These are phyloP conservation scores for Brotula barbata DNA, from an alignment of 2,797 vertebrate species.

Conservation along the genomic window DNA sequence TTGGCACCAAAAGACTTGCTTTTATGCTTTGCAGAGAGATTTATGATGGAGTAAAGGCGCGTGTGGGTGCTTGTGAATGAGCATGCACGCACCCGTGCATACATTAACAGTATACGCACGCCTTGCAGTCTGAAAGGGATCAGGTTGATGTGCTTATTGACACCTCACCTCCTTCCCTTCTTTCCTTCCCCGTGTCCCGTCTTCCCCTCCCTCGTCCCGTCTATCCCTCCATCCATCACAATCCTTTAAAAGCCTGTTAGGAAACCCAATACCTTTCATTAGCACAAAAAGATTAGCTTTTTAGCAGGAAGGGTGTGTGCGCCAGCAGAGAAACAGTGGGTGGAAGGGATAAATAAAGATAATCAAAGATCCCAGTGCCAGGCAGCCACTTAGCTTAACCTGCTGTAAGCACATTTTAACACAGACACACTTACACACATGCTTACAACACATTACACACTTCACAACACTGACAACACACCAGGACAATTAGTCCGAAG, in stretches of 20 bases:
- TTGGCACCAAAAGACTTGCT: constrained; percentile 72
- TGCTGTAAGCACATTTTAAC: constrained; percentile 39
- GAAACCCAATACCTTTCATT: constrained; percentile 79
- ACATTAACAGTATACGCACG: constrained; percentile 57
- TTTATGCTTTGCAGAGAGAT: constrained; percentile 70
- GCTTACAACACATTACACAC: constrained; percentile 44
- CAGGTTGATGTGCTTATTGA: constrained; percentile 74
- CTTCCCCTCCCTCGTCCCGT: constrained; percentile 52
- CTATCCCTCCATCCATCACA: constrained; percentile 73
- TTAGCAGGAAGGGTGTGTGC: constrained; percentile 53
- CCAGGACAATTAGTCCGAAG: constrained; percentile 21
- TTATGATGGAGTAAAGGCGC: constrained; percentile 59
- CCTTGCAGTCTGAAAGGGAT: constrained; percentile 58
- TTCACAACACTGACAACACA: constrained; percentile 16
- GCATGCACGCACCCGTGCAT: constrained; percentile 47
- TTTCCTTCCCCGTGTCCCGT: constrained; percentile 37
- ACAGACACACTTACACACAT: constrained; percentile 29
- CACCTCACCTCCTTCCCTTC: constrained; percentile 62
- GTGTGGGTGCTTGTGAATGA: constrained; percentile 28
- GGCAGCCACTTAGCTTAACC: constrained; percentile 67
- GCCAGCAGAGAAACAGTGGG: constrained; percentile 31
- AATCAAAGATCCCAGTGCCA: constrained; percentile 67
- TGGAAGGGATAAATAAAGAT: constrained; percentile 67
- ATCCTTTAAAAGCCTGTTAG: constrained; percentile 79
- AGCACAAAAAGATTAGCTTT: constrained; percentile 77